phyloP scores from a whole-genome alignment of 1,140 invertebrate species.

The Oscheius sp. region DNA sequence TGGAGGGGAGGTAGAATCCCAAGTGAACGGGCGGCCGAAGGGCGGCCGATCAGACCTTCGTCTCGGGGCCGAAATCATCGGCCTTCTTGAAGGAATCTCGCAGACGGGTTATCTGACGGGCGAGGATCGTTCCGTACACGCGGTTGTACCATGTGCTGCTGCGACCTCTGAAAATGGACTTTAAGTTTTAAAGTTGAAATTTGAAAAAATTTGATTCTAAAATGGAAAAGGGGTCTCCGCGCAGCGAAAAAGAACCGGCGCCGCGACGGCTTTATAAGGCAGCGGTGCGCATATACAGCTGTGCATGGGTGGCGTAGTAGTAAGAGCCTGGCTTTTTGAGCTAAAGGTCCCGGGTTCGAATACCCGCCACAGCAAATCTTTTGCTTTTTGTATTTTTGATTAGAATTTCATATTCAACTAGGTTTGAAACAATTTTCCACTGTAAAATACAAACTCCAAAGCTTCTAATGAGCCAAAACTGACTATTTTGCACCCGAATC shows the following conservation, averaged over 20 bases:
- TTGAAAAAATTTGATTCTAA: neutral
- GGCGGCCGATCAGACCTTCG: slow-evolving; percentile 12
- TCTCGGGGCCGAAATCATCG: slow-evolving; percentile 30
- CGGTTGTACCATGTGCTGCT: slow-evolving; percentile 24
- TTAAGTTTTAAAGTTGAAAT: neutral
- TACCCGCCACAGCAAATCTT: too few relatives aligned
- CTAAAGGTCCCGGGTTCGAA: too few relatives aligned
- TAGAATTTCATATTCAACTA: neutral
- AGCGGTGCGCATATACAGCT: too few relatives aligned
- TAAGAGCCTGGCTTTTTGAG: too few relatives aligned
- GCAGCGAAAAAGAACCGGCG: too few relatives aligned
- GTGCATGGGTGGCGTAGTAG: too few relatives aligned
- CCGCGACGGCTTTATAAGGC: too few relatives aligned
- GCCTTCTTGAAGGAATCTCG: slow-evolving; percentile 21
- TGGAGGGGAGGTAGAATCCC: neutral
- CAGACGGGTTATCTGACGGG: slow-evolving; percentile 28
- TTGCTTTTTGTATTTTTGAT: too few relatives aligned
- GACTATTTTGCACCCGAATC: neutral
- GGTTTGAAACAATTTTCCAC: neutral
- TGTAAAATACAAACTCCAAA: too few relatives aligned
- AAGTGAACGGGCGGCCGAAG: neutral
- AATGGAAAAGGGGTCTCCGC: neutral
- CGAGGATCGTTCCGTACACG: slow-evolving; percentile 17
- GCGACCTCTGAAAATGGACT: slow-evolving; percentile 25
- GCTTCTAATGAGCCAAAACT: neutral